Evolutionary conservation across 2,888 invertebrate genomes (phyloP).

Genomic region (Hermaeophaga mercurialis): DNA sequence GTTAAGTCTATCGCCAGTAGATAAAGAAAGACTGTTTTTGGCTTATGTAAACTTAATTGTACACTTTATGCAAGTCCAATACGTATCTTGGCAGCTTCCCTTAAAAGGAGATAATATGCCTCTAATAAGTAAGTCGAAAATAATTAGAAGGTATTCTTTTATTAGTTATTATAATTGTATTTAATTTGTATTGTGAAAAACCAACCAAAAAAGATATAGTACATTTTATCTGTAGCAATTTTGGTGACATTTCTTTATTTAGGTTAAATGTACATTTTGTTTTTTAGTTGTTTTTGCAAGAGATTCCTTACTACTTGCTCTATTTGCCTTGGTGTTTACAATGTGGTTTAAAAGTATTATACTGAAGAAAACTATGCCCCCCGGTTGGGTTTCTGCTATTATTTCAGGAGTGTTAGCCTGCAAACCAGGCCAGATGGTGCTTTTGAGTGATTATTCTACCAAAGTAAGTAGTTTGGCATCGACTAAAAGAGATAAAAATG

Average conservation of each 20-base stretch:
- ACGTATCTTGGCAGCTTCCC: conserved; percentile 66
- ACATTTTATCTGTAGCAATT: too few relatives aligned
- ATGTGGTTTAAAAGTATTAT: conserved; percentile 47
- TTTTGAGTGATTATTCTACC: conserved; percentile 43
- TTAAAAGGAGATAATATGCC: conserved; percentile 65
- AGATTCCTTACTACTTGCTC: conserved; percentile 48
- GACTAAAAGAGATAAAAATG: too few relatives aligned
- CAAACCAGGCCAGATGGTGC: conserved; percentile 44
- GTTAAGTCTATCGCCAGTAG: conserved; percentile 63
- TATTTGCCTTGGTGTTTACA: conserved; percentile 49
- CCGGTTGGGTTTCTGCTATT: conserved; percentile 46
- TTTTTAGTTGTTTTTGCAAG: conserved; percentile 50
- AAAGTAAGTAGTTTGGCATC: conserved; percentile 42
- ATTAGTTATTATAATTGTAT: too few relatives aligned
- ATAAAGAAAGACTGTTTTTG: conserved; percentile 63
- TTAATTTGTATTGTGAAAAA: too few relatives aligned
- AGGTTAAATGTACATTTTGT: conserved; percentile 6
- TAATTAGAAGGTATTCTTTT: neutral
- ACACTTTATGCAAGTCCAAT: conserved; percentile 65
- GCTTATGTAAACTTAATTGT: conserved; percentile 66
- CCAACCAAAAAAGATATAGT: too few relatives aligned
- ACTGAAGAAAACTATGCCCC: conserved; percentile 43
- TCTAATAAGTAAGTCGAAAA: conserved; percentile 60
- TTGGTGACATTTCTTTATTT: too few relatives aligned
- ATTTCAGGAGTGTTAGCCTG: conserved; percentile 43